Conservation (phyloP, 1,140 invertebrate species). For the Psix sp. region DNA sequence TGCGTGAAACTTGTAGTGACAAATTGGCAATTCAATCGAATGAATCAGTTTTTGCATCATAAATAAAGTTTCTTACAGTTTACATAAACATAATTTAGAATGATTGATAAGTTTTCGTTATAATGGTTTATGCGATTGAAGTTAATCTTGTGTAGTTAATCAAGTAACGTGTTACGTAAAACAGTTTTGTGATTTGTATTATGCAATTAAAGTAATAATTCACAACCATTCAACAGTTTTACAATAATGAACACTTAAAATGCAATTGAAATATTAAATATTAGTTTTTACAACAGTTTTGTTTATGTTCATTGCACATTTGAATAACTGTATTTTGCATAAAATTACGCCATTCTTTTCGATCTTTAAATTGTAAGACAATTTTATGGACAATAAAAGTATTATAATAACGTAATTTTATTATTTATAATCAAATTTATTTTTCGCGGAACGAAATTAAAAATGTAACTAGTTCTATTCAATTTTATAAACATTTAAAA, state of each 20-base stretch:
- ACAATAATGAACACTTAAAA: constrained; percentile 22
- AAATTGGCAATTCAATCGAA: too few relatives aligned
- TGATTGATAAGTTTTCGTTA: constrained; percentile 15
- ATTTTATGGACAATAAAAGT: too few relatives aligned
- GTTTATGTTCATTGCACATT: constrained; percentile 19
- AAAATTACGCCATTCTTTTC: too few relatives aligned
- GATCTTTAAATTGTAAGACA: too few relatives aligned
- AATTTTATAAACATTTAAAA: too few relatives aligned
- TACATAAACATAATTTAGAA: neutral
- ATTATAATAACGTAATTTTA: too few relatives aligned
- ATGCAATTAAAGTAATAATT: constrained; percentile 39
- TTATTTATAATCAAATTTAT: too few relatives aligned
- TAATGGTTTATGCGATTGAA: neutral
- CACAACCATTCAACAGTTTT: constrained; percentile 21
- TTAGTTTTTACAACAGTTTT: constrained; percentile 6
- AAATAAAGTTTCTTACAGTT: too few relatives aligned
- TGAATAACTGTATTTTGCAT: constrained; percentile 11
- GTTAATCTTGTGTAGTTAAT: constrained; percentile 11
- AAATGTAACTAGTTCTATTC: too few relatives aligned
- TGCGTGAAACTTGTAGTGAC: too few relatives aligned
- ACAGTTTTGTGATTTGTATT: constrained; percentile 29
- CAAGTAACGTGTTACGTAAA: constrained; percentile 26
- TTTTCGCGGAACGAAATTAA: too few relatives aligned
- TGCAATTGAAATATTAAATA: constrained; percentile 21
- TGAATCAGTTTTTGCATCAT: too few relatives aligned